Evolutionary conservation across 2,113 vertebrate genomes (phyloP).

Genomic region (Cyanoramphus novaezelandiae): DNA sequence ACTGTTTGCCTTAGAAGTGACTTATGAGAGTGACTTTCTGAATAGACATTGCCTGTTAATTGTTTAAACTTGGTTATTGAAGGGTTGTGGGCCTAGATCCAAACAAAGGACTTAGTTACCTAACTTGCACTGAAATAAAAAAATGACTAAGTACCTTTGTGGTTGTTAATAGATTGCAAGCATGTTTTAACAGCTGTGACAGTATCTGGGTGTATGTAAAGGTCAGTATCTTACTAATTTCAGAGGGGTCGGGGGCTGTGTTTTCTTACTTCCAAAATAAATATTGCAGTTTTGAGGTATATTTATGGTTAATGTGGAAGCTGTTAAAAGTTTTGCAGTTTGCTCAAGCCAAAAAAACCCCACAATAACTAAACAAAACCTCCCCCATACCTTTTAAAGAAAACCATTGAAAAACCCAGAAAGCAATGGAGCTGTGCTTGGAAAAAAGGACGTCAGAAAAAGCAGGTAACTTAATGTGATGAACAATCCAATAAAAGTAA

Average conservation of each 20-base stretch:
- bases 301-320: constrained; percentile 6
- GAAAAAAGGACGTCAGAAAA: background rate
- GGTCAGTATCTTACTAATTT: constrained; percentile 10
- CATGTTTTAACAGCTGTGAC: background rate
- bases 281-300: background rate
- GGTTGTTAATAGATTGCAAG: background rate
- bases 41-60: background rate
- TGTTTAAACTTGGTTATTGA: background rate
- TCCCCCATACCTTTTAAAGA: background rate
- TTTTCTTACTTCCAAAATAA: constrained; percentile 14
- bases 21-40: background rate
- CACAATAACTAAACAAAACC: background rate
- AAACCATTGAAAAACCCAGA: background rate
- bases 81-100: background rate
- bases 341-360: background rate
- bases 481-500: background rate
- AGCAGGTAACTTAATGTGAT: background rate
- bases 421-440: background rate
- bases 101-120: background rate
- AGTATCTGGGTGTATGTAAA: background rate
- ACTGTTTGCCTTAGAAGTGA: background rate
- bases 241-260: background rate
- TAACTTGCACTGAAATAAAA: background rate
- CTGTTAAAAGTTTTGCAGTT: background rate
- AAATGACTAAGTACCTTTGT: background rate